phyloP scores from a whole-genome alignment of 1,140 invertebrate genomes.

The Agrilus planipennis region DNA sequence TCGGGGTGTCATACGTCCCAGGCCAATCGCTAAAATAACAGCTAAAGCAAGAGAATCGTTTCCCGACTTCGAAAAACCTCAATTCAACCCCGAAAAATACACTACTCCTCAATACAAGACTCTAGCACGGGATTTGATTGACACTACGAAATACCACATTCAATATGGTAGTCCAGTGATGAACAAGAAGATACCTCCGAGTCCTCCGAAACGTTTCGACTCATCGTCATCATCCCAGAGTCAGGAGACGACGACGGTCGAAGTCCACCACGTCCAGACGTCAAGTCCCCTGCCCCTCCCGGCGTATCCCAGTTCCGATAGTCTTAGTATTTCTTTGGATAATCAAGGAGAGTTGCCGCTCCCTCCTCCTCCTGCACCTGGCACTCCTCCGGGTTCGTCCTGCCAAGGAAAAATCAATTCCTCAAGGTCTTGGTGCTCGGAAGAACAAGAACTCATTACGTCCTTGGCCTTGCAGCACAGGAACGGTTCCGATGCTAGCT shows the following conservation, averaged over 20 bases:
- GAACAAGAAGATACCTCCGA: conserved; percentile 65
- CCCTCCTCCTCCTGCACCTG: conserved; percentile 42
- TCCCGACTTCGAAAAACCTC: conserved; percentile 36
- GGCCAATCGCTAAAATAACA: conserved; percentile 75
- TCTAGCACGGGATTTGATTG: conserved; percentile 39
- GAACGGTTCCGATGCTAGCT: conserved; percentile 73
- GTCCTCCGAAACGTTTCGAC: conserved; percentile 63
- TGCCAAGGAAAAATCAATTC: conserved; percentile 37
- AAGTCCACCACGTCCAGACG: conserved; percentile 47
- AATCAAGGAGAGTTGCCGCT: conserved; percentile 43
- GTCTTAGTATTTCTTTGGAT: conserved; percentile 43
- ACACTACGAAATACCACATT: conserved; percentile 26
- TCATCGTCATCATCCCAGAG: conserved; percentile 22
- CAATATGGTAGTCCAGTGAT: conserved; percentile 45
- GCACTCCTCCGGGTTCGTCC: conserved; percentile 33
- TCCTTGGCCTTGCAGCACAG: conserved; percentile 55
- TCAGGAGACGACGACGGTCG: conserved; percentile 44
- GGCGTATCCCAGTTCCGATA: conserved; percentile 48
- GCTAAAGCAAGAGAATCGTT: conserved; percentile 42
- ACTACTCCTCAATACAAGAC: conserved; percentile 34
- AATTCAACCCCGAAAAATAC: conserved; percentile 31
- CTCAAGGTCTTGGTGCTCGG: conserved; percentile 44
- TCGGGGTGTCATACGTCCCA: conserved; percentile 62
- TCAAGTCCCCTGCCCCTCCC: conserved; percentile 43
- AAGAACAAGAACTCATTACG: conserved; percentile 47